Evolutionary conservation across 2,888 invertebrate species (phyloP), one percentile per base, ranked within the genome.

Genomic region (Acheta domesticus): DNA sequence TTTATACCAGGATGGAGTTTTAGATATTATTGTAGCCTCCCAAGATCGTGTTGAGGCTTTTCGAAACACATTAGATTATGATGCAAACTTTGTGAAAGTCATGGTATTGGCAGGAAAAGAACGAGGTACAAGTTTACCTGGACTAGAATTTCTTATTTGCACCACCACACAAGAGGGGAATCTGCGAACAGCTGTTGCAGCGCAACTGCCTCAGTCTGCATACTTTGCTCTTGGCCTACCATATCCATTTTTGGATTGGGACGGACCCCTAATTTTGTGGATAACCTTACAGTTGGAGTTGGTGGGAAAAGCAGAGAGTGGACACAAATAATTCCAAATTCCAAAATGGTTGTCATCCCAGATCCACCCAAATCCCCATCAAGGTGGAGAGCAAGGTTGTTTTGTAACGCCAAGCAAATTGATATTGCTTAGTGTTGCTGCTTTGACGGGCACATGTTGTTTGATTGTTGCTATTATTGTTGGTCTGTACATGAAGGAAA

Each of bases 241-340:
- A 0, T 99, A 96, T 86, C 94, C 0, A 94, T 97, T 82, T 99
- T 99, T 87, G 99, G 99, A 2, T 89, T 99, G n/a, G 99, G 99
- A 3, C 91, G 97, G 81, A 97, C 97, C n/a, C 98, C 99, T 2
- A 99, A 99, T 88, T 99, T 99, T 88, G 95, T 99, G 0, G 98
- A 99, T 85, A 91, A 91, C 16, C 88, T 99, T 62, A 92, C 91
- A 79, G 95, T 97, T 2, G 95, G 96, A 12, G 78, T 84, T 74
- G 83, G 83, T 84, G 88, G 86, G 84, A 84, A 78, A 83, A 84
- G 91, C n/a, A 92, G 92, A 83, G 92, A 91, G 80, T 98, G 96
- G 95, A 92, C 93, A 0, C 96, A 96, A 86, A 93, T 98, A 79
- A 98, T 99, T 85, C 99, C 99, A 0, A 99, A 99, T 86, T 98